Evolutionary conservation across 2,888 invertebrate species (phyloP), one percentile per base, ranked within the genome.

Genomic region (Phalangium opilio): DNA sequence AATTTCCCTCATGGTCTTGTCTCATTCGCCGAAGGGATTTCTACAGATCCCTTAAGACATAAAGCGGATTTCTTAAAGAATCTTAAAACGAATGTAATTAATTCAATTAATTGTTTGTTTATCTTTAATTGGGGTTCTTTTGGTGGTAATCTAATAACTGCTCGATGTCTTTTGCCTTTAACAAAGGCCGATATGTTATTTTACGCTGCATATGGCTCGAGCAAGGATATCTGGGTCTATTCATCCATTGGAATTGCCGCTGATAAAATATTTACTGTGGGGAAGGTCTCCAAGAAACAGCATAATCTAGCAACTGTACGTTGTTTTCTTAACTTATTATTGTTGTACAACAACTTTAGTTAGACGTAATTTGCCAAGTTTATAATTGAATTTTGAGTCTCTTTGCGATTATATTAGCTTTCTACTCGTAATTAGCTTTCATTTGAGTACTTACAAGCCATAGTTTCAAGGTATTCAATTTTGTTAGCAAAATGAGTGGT

Each of bases 1-100:
- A 98, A 98, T 68, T 99, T 99, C 64, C 98, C 98, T 1, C 93
- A 93, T 63, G 98, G 98, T 27, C 74, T 99, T 58, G 87, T 98
- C 14, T 91, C 90, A 49, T 99, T 99, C 70, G 95, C 91, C 51
- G 96, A 96, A 63, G 93, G 96, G 8, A 73, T 96, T 45, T 87
- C 91, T 18, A 91, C 93, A 2, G 96, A 98, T 72, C 96, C 96
- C 0, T 71, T 98, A 41, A 84, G 85, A 18, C 93, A 95, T 66
- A 96, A 96, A 70, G 83, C 89, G 17, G 83, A 86, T 32, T 90
- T 91, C 68, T 75, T 96, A 42, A 83, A 81, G 61, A 81, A 77
- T 67, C 73, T 95, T 38, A 81, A 90, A 49, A 81, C 81, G 34
- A 66, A 70, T 69, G 79, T 79, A 63, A 59, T 7, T 27, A 27